Evolutionary conservation across 1,140 invertebrate genomes (phyloP), one percentile per base, ranked within the genome.

Genomic region (Wiebesia pumilae): DNA sequence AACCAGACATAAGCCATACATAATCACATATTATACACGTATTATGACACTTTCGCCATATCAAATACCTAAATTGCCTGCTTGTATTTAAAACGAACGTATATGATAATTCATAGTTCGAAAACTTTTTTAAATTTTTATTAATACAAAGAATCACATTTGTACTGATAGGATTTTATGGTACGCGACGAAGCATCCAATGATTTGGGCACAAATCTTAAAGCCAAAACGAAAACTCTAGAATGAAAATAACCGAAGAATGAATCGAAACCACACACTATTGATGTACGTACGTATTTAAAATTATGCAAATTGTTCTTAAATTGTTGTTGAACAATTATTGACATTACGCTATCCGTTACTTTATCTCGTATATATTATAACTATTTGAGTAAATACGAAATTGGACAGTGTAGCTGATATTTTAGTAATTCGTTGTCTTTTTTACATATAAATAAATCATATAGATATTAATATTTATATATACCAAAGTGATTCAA

Each of bases 401-500:
- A 51, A 54, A 47, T 78, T 19, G 24, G 9, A 69, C 3, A 47
- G n/a, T 4, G 27, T 27, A n/a, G 54, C 16, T 65, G 38, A 40
- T 27, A 40, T 81, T 81, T 62, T 35, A 81, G 10, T 54, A 81
- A 10, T 62, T 83, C 10, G 0, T 47, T 27, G 12, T 54, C 1
- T 12, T 19, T 51, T 82, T 71, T 73, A 54, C 33, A 27, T 33
- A 35, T 14, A 40, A 81, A 81, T 51, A 35, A 54, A 83, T 83
- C 27, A 65, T 73, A 40, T 69, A 69, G 19, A 33, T 43, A 58
- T 27, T 35, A 75, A 75, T 58, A 38, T 54, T 38, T 27, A 83
- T 27, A 54, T 81, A 21, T 43, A 77, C 6, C 27, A 86, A 95
- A 96, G 89, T 96, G 7, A 27, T 71, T 24, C 4, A 75, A 40